Percentiles rank a stretch among this genome's conserved stretches.
Evolutionary conservation across 1,140 invertebrate genomes (phyloP).

Genomic region (Lepidurus arcticus): DNA sequence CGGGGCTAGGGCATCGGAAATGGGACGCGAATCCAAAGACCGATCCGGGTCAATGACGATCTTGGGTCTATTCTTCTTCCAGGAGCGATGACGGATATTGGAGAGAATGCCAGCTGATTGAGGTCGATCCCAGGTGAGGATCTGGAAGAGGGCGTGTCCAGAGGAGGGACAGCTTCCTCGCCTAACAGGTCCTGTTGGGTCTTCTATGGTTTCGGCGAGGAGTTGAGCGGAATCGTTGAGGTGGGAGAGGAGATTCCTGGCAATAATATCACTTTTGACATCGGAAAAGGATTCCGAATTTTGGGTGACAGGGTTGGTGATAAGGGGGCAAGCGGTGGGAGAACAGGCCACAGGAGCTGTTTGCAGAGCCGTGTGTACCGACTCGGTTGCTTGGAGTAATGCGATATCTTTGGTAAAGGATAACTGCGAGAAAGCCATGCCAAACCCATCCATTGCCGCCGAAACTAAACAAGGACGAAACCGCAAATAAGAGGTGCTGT

Average conservation of each 20-base stretch:
- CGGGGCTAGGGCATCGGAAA: neutral
- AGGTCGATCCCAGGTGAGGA: neutral
- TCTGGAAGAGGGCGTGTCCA: neutral
- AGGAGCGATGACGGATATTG: neutral
- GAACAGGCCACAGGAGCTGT: neutral
- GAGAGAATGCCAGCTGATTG: neutral
- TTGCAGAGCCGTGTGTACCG: neutral
- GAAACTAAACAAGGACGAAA: neutral
- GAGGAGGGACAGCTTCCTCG: neutral
- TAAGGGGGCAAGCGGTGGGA: neutral
- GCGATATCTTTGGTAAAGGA: conserved; percentile 16
- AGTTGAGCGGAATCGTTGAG: neutral
- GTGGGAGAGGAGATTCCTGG: neutral
- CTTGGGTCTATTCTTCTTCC: neutral
- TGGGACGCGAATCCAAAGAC: neutral
- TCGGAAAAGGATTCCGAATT: no score
- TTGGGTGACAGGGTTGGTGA: neutral
- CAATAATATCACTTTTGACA: no score
- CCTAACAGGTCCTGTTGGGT: neutral
- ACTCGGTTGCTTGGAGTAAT: neutral
- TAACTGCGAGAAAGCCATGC: conserved; percentile 21
- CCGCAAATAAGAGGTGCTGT: neutral
- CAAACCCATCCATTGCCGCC: conserved; percentile 2
- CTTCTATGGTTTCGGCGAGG: neutral
- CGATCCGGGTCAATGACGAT: neutral